Conservation (phyloP, 1,140 invertebrate genomes). For the Metaphire vulgaris region DNA sequence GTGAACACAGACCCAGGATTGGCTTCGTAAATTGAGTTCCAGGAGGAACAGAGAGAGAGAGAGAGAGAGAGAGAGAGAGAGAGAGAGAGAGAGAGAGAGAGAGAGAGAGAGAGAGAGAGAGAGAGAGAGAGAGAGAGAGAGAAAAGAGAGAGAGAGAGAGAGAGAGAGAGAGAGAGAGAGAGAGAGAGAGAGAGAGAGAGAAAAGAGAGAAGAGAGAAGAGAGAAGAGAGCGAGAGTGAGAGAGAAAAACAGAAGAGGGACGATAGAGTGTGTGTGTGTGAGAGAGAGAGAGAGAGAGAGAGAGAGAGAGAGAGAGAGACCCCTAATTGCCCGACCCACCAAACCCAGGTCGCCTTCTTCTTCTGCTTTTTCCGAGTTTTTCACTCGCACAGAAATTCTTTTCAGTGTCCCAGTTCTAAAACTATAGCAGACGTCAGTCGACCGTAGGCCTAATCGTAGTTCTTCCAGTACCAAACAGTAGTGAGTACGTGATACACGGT, state of each 20-base stretch:
- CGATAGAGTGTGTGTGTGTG: neutral
- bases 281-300: neutral
- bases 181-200: neutral
- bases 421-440: too few species aligned
- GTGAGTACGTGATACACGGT: too few species aligned
- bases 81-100: neutral
- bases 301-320: neutral
- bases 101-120: neutral
- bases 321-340: too few species aligned
- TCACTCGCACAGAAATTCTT: too few species aligned
- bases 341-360: too few species aligned
- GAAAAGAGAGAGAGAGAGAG: neutral
- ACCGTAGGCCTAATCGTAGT: too few species aligned
- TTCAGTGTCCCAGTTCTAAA: too few species aligned
- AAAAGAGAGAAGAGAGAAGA: neutral
- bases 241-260: neutral
- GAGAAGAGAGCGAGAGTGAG: neutral
- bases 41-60: neutral
- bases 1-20: too few species aligned
- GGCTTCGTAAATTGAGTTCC: too few species aligned
- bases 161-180: neutral
- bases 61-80: neutral
- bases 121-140: neutral
- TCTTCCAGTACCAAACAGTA: too few species aligned
- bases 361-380: too few species aligned